Conservation (phyloP, 2,888 invertebrate species). For the Dasypogon diadema region DNA sequence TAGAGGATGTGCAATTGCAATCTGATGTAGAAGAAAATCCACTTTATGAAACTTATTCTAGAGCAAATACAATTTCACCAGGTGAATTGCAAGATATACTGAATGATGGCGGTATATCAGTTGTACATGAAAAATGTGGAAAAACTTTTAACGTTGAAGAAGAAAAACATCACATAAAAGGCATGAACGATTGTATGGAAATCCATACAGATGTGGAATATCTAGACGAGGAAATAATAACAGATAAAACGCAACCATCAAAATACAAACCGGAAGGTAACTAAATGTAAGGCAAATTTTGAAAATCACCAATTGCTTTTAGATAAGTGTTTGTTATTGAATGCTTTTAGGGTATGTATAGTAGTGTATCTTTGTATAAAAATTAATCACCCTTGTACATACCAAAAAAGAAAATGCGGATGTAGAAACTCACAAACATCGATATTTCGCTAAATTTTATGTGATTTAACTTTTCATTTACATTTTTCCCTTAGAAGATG, state of each 20-base stretch:
- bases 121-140: conserved; percentile 68
- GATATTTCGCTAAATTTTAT: conserved; percentile 2
- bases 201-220: conserved; percentile 72
- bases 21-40: conserved; percentile 69
- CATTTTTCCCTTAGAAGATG: conserved; percentile 53
- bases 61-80: conserved; percentile 64
- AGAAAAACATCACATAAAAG: conserved; percentile 71
- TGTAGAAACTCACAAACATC: conserved; percentile 41
- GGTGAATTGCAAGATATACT: conserved; percentile 67
- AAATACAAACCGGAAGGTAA: conserved; percentile 6
- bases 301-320: background rate
- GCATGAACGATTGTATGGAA: conserved; percentile 67
- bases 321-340: background rate
- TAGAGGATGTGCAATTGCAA: conserved; percentile 69
- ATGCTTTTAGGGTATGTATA: background rate
- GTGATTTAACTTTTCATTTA: conserved; percentile 34
- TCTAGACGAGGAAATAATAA: conserved; percentile 65
- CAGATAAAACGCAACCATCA: conserved; percentile 27
- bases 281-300: conserved; percentile 1
- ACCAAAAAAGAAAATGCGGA: conserved; percentile 50
- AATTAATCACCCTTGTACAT: background rate
- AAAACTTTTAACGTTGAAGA: conserved; percentile 68
- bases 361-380: background rate
- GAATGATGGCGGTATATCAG: conserved; percentile 67
- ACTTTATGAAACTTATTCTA: conserved; percentile 17